These are phyloP conservation scores for Xiphophorus couchianus DNA, from an alignment of 2,113 vertebrate species.

Conservation along the genomic window DNA sequence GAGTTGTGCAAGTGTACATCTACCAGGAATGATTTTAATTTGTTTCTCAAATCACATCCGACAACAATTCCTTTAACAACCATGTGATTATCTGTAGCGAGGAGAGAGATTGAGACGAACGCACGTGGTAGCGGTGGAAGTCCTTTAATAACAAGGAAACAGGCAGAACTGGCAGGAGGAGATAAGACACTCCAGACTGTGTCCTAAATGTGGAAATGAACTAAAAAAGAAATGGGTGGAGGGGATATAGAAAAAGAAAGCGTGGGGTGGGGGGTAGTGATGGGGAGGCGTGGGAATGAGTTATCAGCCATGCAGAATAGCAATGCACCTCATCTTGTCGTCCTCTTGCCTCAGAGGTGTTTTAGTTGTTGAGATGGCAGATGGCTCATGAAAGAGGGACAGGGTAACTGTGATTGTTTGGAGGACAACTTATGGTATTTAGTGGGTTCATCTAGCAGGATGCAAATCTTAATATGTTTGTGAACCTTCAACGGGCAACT, in stretches of 20 bases:
- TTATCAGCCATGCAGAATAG: constrained; percentile 74
- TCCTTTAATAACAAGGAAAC: constrained; percentile 75
- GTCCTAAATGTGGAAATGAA: constrained; percentile 56
- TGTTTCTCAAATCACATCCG: neutral
- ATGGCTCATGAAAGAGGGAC: constrained; percentile 26
- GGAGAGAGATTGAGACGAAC: constrained; percentile 8
- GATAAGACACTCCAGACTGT: constrained; percentile 67
- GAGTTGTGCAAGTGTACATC: neutral
- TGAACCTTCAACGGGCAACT: constrained; percentile 26
- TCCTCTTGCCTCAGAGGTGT: constrained; percentile 38
- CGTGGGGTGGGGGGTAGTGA: neutral
- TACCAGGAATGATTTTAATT: constrained; percentile 2
- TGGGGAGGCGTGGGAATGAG: constrained; percentile 30
- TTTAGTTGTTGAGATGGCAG: constrained; percentile 46
- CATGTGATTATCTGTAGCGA: constrained; percentile 18
- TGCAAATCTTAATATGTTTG: constrained; percentile 8
- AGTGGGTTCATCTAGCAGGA: constrained; percentile 12
- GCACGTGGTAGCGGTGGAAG: constrained; percentile 52
- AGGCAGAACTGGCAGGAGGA: constrained; percentile 72
- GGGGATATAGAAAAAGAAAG: constrained; percentile 24
- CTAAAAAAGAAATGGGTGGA: constrained; percentile 55
- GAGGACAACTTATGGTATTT: neutral
- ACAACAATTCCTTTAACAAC: constrained; percentile 6
- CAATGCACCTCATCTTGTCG: constrained; percentile 55
- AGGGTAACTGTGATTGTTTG: constrained; percentile 30